Evolutionary conservation across 2,797 vertebrate species (phyloP).

Genomic region (Malacoraja senta): DNA sequence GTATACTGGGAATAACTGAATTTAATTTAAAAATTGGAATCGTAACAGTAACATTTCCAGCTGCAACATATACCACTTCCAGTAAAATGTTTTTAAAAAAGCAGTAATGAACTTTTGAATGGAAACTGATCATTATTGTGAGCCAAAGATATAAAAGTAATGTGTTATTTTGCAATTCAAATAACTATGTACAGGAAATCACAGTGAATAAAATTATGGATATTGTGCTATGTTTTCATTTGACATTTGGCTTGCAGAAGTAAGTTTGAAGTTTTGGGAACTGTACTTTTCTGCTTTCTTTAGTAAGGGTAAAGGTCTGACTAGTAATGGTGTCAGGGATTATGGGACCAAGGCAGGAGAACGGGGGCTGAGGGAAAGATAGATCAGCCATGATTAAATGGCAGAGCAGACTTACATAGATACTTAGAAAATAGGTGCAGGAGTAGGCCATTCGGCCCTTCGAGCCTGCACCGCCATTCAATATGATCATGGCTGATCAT

Average conservation of each 20-base stretch:
- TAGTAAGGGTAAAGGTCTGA: too few species aligned
- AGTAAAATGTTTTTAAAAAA: neutral
- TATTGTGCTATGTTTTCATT: neutral
- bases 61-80: neutral
- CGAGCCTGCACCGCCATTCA: too few species aligned
- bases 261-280: neutral
- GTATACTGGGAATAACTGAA: neutral
- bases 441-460: too few species aligned
- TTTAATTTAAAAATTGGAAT: neutral
- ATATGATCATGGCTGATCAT: too few species aligned
- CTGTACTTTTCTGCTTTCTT: neutral
- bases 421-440: too few species aligned
- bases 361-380: too few species aligned
- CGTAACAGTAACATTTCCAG: neutral
- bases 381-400: too few species aligned
- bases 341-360: too few species aligned
- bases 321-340: too few species aligned
- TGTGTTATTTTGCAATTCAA: slow-evolving; percentile 20
- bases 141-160: neutral
- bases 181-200: neutral
- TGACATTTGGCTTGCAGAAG: neutral
- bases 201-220: neutral
- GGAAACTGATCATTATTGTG: neutral
- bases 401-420: too few species aligned
- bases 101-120: neutral